These are phyloP conservation scores for Mesorhabditis sp. DNA, from an alignment of 2,888 invertebrate species.

Conservation along the genomic window DNA sequence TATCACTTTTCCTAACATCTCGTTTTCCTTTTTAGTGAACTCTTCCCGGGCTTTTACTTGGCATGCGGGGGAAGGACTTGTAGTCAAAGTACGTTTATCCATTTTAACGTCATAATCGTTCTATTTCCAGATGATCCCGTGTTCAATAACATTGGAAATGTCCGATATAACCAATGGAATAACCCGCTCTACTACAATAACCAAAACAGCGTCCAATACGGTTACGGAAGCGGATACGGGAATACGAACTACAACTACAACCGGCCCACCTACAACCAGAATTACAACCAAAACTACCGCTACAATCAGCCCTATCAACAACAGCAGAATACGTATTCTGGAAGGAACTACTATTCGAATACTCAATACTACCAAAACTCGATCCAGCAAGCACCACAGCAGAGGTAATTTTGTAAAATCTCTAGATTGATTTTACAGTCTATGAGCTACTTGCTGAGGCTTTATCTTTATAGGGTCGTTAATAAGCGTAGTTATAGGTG, in stretches of 20 bases:
- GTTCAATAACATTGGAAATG: background rate
- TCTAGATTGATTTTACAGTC: too few relatives aligned
- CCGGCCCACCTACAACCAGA: background rate
- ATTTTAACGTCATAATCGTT: too few relatives aligned
- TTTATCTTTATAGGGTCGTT: too few relatives aligned
- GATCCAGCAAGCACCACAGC: background rate
- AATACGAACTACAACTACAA: background rate
- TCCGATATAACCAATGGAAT: background rate
- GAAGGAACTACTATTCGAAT: background rate
- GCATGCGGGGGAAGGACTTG: constrained; percentile 1
- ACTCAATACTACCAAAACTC: background rate
- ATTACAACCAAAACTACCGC: background rate
- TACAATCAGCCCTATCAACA: background rate
- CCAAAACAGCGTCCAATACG: background rate
- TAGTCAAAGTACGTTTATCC: background rate
- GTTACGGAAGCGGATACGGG: background rate
- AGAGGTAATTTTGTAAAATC: too few relatives aligned
- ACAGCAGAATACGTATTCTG: background rate
- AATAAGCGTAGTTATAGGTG: too few relatives aligned
- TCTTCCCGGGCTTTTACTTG: background rate
- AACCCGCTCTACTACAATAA: background rate
- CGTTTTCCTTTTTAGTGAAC: background rate
- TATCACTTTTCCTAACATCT: too few relatives aligned
- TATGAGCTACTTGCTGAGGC: too few relatives aligned
- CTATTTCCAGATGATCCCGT: background rate